Base-by-base conservation (phyloP, 2,888 invertebrate genomes). In the Cantharis flavilabris region DNA sequence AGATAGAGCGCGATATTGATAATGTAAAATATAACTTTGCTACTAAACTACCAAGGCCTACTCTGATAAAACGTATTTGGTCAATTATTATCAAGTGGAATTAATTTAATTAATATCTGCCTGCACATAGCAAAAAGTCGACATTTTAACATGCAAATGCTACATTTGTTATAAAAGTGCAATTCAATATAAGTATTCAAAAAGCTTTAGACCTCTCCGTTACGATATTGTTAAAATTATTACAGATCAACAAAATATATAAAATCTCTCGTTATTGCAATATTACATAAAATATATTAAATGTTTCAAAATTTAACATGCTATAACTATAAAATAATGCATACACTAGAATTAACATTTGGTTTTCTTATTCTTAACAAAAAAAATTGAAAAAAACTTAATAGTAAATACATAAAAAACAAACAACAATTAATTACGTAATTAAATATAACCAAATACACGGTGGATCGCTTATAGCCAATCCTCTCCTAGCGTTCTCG, bases 21-120 rank as follows among this genome's bases (percentile, higher is more conserved):
- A 81, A 78, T 81, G 82, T 80, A 80, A 80, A 82, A 82, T 82
- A 76, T 78, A 76, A 81, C 78, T 70, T 76, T 81, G 81, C 81
- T 79, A 81, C 83, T 83, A 84, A 82, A 80, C 86, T 87, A 86
- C 86, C 49, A 87, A 87, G 87, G 87, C 87, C 85, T 86, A 85
- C 74, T 84, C 82, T 26, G 65, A 67, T 67, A 67, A 67, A 67
- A 67, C 65, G 65, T 67, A 67, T 67, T 67, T 67, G 65, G 65
- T 67, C 65, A 67, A 67, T 67, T 67, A 67, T 49, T 49, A 49
- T 49, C 49, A 67, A 67, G 26, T 67, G 65, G 65, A 67, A 67
- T 65, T 65, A 23, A 65, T 67, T 49, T 49, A 67, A 23, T 16
- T 18, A 23, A 18, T 65, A 16, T 16, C 26, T 23, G 14, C 26